A percentile compares a stretch with the other conserved stretches of the same genome.
Conservation (phyloP, 2,888 invertebrate genomes). For the Eremobia ochroleuca region DNA sequence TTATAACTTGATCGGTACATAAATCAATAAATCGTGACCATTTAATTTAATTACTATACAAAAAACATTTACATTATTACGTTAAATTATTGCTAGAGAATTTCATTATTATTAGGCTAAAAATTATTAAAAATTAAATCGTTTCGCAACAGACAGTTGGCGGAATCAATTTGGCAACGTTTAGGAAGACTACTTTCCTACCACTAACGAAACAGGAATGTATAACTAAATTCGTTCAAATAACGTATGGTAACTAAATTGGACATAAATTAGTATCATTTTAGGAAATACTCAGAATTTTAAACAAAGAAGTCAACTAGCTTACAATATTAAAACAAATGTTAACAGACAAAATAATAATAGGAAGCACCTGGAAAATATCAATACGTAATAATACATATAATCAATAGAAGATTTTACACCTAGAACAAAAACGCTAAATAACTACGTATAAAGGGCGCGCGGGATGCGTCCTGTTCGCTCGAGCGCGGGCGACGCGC, state of each 20-base stretch:
- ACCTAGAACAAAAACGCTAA: conserved; percentile 79
- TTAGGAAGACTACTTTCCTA: conserved; percentile 91
- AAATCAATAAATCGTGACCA: conserved; percentile 81
- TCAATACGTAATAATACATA: conserved; percentile 76
- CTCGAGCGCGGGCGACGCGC: conserved; percentile 18
- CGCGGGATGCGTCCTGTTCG: conserved; percentile 17
- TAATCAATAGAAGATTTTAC: conserved; percentile 80
- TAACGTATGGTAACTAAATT: conserved; percentile 90
- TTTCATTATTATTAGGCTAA: conserved; percentile 89
- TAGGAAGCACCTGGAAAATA: conserved; percentile 89
- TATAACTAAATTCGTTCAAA: conserved; percentile 90
- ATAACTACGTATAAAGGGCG: conserved; percentile 55
- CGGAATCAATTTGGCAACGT: conserved; percentile 90
- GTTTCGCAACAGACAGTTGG: conserved; percentile 89
- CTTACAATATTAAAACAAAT: conserved; percentile 86
- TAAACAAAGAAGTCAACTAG: conserved; percentile 84
- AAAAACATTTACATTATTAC: conserved; percentile 90
- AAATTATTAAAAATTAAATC: conserved; percentile 84
- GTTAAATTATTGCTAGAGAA: conserved; percentile 90
- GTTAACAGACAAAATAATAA: conserved; percentile 89
- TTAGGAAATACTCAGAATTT: conserved; percentile 78
- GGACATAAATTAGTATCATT: conserved; percentile 80
- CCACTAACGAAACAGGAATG: conserved; percentile 90
- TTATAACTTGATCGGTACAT: conserved; percentile 77
- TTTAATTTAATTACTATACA: conserved; percentile 87